Evolutionary conservation across 2,888 invertebrate species (phyloP).

Genomic region (Fissipunctia ypsillon): DNA sequence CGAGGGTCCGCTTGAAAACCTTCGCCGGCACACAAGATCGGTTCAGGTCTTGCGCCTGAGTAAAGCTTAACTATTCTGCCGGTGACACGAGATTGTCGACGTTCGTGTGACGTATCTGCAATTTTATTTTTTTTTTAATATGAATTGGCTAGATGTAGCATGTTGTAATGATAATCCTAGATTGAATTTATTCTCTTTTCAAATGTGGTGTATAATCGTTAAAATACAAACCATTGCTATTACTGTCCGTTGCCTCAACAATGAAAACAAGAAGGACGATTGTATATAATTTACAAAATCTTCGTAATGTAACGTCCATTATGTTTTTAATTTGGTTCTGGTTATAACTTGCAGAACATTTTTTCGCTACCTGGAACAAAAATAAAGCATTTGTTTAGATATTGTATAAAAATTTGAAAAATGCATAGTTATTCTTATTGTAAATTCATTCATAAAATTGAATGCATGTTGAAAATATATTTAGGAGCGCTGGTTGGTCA

Average conservation of each 20-base stretch:
- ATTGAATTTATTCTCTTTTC: neutral
- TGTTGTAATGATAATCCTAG: too few relatives aligned
- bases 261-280: slow-evolving; percentile 61
- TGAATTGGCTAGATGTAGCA: neutral
- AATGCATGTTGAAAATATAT: neutral
- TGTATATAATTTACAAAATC: slow-evolving; percentile 47
- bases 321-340: slow-evolving; percentile 21
- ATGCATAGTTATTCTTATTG: neutral
- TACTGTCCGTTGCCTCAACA: slow-evolving; percentile 46
- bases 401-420: neutral
- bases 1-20: slow-evolving; percentile 93
- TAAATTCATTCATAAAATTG: neutral
- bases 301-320: slow-evolving; percentile 60
- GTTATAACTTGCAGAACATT: slow-evolving; percentile 52
- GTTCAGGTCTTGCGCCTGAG: slow-evolving; percentile 79
- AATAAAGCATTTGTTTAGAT: neutral
- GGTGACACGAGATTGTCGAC: slow-evolving; percentile 71
- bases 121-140: slow-evolving; percentile 30
- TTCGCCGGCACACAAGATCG: slow-evolving; percentile 91
- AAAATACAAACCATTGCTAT: slow-evolving; percentile 64
- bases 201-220: too few relatives aligned
- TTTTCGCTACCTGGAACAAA: slow-evolving; percentile 56
- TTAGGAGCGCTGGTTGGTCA: neutral
- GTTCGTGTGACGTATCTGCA: slow-evolving; percentile 69
- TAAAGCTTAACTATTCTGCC: slow-evolving; percentile 84